Conservation (phyloP, 2,797 vertebrate species). For the Mustela erminea region DNA sequence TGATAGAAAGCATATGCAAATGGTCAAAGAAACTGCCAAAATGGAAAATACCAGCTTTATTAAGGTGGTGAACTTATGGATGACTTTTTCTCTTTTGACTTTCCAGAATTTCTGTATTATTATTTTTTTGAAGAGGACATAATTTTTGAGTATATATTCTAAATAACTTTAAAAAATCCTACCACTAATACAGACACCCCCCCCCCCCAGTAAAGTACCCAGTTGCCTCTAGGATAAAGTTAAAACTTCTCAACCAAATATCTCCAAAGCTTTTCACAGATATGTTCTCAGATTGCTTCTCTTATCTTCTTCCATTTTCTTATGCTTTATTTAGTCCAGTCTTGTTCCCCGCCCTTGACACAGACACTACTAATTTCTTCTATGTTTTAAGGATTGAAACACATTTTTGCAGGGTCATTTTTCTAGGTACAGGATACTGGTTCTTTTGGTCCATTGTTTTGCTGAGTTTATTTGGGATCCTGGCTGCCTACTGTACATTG, state of each 20-base stretch:
- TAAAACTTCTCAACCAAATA: slow-evolving; percentile 39
- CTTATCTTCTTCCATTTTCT: not conserved
- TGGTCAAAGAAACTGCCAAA: not conserved
- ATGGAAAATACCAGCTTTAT: slow-evolving; percentile 5
- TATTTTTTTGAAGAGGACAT: slow-evolving; percentile 27
- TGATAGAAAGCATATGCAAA: not conserved
- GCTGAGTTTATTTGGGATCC: slow-evolving; percentile 88
- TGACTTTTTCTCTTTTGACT: slow-evolving; percentile 27
- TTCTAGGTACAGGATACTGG: slow-evolving; percentile 92
- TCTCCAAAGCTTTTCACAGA: not conserved
- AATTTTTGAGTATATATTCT: slow-evolving; percentile 27
- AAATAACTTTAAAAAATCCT: slow-evolving; percentile 6
- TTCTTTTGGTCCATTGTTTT: slow-evolving; percentile 94
- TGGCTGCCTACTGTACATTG: slow-evolving; percentile 91
- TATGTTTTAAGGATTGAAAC: slow-evolving; percentile 68
- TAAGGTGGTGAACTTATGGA: not conserved
- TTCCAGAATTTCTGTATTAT: not conserved
- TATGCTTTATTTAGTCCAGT: not conserved
- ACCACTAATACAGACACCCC: not conserved
- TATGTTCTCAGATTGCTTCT: not conserved
- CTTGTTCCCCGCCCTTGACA: not conserved
- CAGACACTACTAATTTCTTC: not conserved
- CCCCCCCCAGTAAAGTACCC: not conserved
- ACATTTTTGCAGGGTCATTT: slow-evolving; percentile 90
- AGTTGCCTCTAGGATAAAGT: not conserved